Conservation (phyloP, 1,140 invertebrate genomes). For the Drosophila malerkotliana region DNA sequence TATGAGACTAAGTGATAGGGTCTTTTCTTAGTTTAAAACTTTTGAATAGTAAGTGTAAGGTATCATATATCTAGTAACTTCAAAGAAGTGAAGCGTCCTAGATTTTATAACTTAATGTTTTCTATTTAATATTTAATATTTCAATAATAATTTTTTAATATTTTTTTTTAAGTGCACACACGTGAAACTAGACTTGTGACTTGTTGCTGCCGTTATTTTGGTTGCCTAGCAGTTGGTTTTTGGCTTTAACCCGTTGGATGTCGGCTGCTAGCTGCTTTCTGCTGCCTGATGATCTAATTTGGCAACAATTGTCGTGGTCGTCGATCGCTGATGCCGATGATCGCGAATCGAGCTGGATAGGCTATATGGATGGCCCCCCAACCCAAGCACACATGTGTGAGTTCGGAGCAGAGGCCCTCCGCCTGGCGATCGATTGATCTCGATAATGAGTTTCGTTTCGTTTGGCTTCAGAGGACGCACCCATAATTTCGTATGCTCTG, state of each 20-base stretch:
- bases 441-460: slow-evolving; percentile 79
- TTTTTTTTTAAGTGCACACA: slow-evolving; percentile 18
- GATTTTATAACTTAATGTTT: too few species aligned
- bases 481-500: slow-evolving; percentile 65
- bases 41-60: too few species aligned
- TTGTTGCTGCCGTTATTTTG: slow-evolving; percentile 54
- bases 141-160: too few species aligned
- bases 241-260: slow-evolving; percentile 6
- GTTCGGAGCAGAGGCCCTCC: slow-evolving; percentile 17
- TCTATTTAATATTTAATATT: too few species aligned
- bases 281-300: slow-evolving; percentile 83
- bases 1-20: too few species aligned
- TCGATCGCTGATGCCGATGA: slow-evolving; percentile 45
- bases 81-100: too few species aligned
- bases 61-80: too few species aligned
- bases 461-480: slow-evolving; percentile 61
- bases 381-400: slow-evolving; percentile 30
- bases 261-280: slow-evolving; percentile 8
- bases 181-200: slow-evolving; percentile 42
- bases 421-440: slow-evolving; percentile 79
- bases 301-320: slow-evolving; percentile 82
- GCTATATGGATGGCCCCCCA: not conserved
- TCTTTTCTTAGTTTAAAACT: too few species aligned
- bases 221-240: slow-evolving; percentile 27
- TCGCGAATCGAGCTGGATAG: slow-evolving; percentile 20